phyloP scores from a whole-genome alignment of 2,797 vertebrate species.

The Tolypeutes matacus region DNA sequence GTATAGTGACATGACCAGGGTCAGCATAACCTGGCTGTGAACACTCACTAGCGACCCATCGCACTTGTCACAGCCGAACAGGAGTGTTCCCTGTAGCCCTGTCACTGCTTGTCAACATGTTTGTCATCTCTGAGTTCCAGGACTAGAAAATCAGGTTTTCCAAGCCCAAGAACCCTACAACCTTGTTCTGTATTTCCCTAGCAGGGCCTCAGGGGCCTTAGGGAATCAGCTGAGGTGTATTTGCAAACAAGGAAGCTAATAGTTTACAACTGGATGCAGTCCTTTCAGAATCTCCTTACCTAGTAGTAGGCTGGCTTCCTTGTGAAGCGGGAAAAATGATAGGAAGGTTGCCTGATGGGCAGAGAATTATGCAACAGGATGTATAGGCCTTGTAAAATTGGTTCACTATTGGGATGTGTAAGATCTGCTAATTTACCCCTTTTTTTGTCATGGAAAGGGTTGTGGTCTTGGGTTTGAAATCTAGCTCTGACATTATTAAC shows the following conservation, averaged over 20 bases:
- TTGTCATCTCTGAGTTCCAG: slow-evolving; percentile 38
- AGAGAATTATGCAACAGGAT: not conserved
- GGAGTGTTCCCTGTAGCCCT: not conserved
- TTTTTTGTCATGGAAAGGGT: not conserved
- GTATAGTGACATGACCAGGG: not conserved
- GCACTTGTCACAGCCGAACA: not conserved
- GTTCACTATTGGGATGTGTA: not conserved
- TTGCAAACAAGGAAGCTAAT: slow-evolving; percentile 50
- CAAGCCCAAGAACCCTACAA: slow-evolving; percentile 35
- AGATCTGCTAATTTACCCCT: not conserved
- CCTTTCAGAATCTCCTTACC: slow-evolving; percentile 17
- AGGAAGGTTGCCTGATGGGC: not conserved
- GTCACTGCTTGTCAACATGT: not conserved
- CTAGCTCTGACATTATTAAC: not conserved
- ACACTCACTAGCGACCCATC: not conserved
- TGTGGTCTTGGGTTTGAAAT: slow-evolving; percentile 28
- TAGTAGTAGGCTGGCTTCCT: not conserved
- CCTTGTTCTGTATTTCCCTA: slow-evolving; percentile 33
- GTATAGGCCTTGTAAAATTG: not conserved
- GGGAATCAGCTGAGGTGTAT: slow-evolving; percentile 31
- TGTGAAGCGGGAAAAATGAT: not conserved
- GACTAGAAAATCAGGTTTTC: slow-evolving; percentile 67
- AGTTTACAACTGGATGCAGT: not conserved
- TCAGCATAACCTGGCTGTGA: not conserved
- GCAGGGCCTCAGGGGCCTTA: not conserved